phyloP scores from a whole-genome alignment of 2,888 invertebrate genomes.

The Achlya flavicornis region DNA sequence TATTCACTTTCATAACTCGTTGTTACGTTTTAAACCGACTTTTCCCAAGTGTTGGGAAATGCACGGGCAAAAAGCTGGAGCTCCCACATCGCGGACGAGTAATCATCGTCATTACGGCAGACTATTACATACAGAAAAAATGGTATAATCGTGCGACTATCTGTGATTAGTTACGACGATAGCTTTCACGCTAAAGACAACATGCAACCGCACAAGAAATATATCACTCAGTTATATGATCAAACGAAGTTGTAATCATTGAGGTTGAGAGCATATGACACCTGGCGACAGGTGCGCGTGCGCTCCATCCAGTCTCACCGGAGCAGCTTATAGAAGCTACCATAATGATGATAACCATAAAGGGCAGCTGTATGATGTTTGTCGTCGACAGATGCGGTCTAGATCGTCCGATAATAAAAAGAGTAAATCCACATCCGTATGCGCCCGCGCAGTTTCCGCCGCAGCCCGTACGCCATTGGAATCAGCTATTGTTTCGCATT shows the following conservation, averaged over 20 bases:
- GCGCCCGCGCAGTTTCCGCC: slow-evolving; percentile 73
- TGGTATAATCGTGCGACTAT: slow-evolving; percentile 59
- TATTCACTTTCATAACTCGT: slow-evolving; percentile 78
- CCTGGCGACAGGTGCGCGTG: slow-evolving; percentile 79
- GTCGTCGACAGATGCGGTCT: slow-evolving; percentile 80
- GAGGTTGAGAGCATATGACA: slow-evolving; percentile 40
- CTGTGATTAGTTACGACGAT: slow-evolving; percentile 59
- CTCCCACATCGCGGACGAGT: slow-evolving; percentile 75
- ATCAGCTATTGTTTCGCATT: slow-evolving; percentile 73
- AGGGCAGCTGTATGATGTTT: slow-evolving; percentile 73
- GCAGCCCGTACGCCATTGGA: slow-evolving; percentile 67
- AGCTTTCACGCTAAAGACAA: slow-evolving; percentile 66
- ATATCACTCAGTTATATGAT: slow-evolving; percentile 32
- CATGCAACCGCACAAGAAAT: slow-evolving; percentile 49
- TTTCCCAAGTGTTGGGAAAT: slow-evolving; percentile 78
- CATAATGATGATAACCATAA: slow-evolving; percentile 64
- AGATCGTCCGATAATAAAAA: slow-evolving; percentile 78
- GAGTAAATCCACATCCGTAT: slow-evolving; percentile 76
- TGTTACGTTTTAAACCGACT: slow-evolving; percentile 72
- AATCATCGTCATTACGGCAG: slow-evolving; percentile 64
- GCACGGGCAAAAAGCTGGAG: slow-evolving; percentile 67
- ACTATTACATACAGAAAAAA: slow-evolving; percentile 57
- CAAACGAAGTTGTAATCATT: slow-evolving; percentile 27
- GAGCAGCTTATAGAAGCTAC: slow-evolving; percentile 52
- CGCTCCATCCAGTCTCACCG: slow-evolving; percentile 50